Evolutionary conservation across 2,888 invertebrate species (phyloP).

Genomic region (Napeogenes inachia): DNA sequence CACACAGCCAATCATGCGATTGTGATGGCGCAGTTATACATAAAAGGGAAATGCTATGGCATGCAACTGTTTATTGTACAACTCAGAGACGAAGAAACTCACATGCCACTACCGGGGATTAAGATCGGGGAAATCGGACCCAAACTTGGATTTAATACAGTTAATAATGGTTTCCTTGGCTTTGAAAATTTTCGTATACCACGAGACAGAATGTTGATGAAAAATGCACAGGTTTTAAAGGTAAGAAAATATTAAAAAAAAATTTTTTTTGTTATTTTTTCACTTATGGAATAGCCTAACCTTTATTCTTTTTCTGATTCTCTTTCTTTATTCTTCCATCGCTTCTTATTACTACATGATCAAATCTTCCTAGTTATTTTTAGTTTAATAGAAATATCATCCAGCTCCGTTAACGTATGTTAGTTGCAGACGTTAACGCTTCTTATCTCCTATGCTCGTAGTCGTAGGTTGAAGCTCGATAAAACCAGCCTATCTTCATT

Average conservation of each 20-base stretch:
- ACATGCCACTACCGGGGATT: conserved; percentile 89
- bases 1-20: conserved; percentile 94
- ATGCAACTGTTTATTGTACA: conserved; percentile 96
- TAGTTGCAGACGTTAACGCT: too few species aligned
- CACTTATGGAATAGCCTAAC: too few species aligned
- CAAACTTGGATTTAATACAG: conserved; percentile 91
- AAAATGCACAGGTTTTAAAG: conserved; percentile 87
- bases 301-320: too few species aligned
- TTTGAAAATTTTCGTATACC: conserved; percentile 92
- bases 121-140: conserved; percentile 96
- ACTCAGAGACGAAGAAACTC: conserved; percentile 90
- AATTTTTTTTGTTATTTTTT: background rate
- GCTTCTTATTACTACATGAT: too few species aligned
- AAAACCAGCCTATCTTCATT: too few species aligned
- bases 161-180: conserved; percentile 95
- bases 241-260: conserved; percentile 40
- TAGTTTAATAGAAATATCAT: too few species aligned
- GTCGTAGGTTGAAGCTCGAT: too few species aligned
- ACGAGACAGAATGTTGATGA: conserved; percentile 93
- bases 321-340: too few species aligned
- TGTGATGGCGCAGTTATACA: conserved; percentile 93
- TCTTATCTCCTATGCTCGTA: too few species aligned
- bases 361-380: too few species aligned
- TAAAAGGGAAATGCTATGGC: conserved; percentile 87
- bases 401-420: too few species aligned